phyloP scores from a whole-genome alignment of 2,888 invertebrate species.

The Ptychoptera contaminata region DNA sequence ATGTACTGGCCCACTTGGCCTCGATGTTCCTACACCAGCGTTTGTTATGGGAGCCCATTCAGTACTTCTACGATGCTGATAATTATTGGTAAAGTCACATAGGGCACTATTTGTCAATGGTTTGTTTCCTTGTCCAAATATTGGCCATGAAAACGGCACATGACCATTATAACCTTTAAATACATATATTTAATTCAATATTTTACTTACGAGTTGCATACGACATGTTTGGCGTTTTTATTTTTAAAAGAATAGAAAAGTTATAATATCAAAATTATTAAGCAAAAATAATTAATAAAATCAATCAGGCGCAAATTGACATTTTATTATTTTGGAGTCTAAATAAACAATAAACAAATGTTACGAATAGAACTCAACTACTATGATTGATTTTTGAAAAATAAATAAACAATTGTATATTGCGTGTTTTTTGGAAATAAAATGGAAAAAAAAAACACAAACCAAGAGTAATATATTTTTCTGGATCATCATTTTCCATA shows the following conservation, averaged over 20 bases:
- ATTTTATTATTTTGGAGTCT: too few species aligned
- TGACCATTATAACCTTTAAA: conserved; percentile 21
- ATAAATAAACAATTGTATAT: too few species aligned
- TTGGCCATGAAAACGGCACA: conserved; percentile 23
- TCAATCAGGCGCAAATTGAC: background rate
- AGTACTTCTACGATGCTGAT: conserved; percentile 51
- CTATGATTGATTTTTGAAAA: too few species aligned
- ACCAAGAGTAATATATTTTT: conserved; percentile 25
- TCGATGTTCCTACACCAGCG: conserved; percentile 18
- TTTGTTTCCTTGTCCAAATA: conserved; percentile 30
- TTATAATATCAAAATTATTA: too few species aligned
- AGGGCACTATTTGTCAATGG: conserved; percentile 53
- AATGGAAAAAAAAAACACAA: conserved; percentile 4
- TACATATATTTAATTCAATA: background rate
- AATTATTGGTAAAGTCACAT: conserved; percentile 59
- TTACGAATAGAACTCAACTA: too few species aligned
- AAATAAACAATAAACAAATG: too few species aligned
- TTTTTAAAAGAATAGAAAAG: background rate
- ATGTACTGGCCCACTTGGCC: conserved; percentile 21
- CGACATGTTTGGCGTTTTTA: conserved; percentile 9
- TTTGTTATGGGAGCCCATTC: conserved; percentile 49
- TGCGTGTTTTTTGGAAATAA: too few species aligned
- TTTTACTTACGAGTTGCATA: conserved; percentile 11
- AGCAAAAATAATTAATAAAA: too few species aligned
- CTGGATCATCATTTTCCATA: conserved; percentile 21